These are phyloP conservation scores for Parochlus steinenii DNA, from an alignment of 2,888 invertebrate species.

Conservation along the genomic window DNA sequence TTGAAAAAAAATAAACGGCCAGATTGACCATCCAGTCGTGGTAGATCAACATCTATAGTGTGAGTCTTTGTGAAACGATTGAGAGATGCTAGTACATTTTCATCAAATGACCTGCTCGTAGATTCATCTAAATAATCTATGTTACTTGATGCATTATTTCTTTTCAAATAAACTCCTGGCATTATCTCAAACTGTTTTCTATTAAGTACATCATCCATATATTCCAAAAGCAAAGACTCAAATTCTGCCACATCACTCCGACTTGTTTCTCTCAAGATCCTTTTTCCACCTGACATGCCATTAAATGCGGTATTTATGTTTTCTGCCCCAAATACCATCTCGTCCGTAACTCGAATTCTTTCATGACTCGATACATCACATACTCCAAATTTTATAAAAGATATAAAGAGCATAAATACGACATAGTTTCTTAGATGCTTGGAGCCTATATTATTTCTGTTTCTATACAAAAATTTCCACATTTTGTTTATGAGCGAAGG, in stretches of 20 bases:
- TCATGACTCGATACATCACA: background rate
- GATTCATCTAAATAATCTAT: conserved; percentile 16
- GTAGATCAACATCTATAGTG: conserved; percentile 46
- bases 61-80: conserved; percentile 41
- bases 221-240: conserved; percentile 34
- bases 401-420: too few relatives aligned
- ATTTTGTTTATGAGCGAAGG: too few relatives aligned
- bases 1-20: conserved; percentile 45
- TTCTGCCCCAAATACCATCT: background rate
- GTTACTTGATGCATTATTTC: conserved; percentile 11
- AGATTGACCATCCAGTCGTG: conserved; percentile 34
- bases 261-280: background rate
- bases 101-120: conserved; percentile 16
- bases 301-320: background rate
- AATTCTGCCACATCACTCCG: conserved; percentile 9
- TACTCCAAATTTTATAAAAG: too few relatives aligned
- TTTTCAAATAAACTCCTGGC: conserved; percentile 35
- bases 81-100: conserved; percentile 37
- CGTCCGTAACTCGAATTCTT: too few relatives aligned
- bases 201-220: conserved; percentile 39
- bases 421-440: too few relatives aligned
- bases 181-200: conserved; percentile 38
- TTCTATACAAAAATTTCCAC: too few relatives aligned
- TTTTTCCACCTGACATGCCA: background rate
- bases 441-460: too few relatives aligned